Evolutionary conservation across 64 coral and sea anemone genomes (phyloP).

Genomic region (Astreopora myriophthalma): DNA sequence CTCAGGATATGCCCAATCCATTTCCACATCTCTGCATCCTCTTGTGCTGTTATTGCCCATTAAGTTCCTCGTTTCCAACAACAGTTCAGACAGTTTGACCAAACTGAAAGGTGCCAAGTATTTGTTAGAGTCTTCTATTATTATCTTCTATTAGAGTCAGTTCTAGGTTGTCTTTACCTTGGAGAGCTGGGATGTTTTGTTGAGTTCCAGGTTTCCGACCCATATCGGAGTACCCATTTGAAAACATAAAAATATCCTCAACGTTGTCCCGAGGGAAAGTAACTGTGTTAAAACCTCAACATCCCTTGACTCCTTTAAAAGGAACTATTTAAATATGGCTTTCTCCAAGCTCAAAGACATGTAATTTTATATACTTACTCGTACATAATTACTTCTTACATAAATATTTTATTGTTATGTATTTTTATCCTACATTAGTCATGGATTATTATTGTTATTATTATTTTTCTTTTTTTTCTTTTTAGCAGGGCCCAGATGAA

Average conservation of each 20-base stretch:
- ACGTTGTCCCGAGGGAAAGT: not conserved
- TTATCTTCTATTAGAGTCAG: not conserved
- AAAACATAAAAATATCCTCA: slow-evolving; percentile 15
- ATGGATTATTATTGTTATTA: not conserved
- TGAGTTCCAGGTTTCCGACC: slow-evolving; percentile 11
- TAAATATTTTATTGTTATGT: slow-evolving; percentile 4
- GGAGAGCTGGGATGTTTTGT: not conserved
- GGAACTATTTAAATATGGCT: not conserved
- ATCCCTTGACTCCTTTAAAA: not conserved
- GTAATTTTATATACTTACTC: not conserved
- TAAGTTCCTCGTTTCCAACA: not conserved
- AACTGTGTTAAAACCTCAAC: slow-evolving; percentile 9
- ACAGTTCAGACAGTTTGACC: not conserved
- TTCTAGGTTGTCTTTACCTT: not conserved
- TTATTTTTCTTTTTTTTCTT: not conserved
- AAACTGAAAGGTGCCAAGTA: slow-evolving; percentile 4
- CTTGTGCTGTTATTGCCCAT: slow-evolving; percentile 16
- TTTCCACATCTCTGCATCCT: slow-evolving; percentile 3
- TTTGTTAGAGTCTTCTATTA: not conserved
- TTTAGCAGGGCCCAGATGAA: slow-evolving; percentile 1
- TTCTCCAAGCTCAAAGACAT: not conserved
- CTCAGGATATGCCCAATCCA: slow-evolving; percentile 11
- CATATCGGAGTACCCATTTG: slow-evolving; percentile 1
- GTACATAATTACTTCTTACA: not conserved
- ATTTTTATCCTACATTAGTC: slow-evolving; percentile 10